Evolutionary conservation across 37 sponge, comb jelly and placozoan species (phyloP).

Genomic region (Hexactinellida sp.): DNA sequence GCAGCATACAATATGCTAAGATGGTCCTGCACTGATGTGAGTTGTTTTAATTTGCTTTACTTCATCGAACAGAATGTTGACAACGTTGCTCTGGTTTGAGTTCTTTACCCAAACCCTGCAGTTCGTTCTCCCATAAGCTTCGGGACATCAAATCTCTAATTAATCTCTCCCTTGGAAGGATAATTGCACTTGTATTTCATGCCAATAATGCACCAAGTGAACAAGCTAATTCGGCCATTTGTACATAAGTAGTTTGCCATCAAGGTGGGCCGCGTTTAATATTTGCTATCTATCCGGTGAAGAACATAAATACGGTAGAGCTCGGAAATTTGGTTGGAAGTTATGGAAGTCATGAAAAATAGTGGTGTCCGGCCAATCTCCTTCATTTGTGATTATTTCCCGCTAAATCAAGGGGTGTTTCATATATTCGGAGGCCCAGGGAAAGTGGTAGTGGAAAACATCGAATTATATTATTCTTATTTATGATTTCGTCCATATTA

Average conservation of each 20-base stretch:
- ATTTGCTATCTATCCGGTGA: background rate
- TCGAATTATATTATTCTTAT: background rate
- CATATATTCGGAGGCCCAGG: background rate
- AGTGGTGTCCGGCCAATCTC: background rate
- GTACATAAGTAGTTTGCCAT: constrained; percentile 6
- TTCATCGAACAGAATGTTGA: too few relatives aligned
- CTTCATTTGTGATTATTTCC: background rate
- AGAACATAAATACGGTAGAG: background rate
- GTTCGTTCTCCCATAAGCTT: background rate
- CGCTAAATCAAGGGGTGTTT: constrained; percentile 7
- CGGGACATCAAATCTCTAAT: background rate
- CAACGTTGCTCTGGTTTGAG: too few relatives aligned
- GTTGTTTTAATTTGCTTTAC: too few relatives aligned
- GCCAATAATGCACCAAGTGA: constrained; percentile 13
- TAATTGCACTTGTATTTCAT: background rate
- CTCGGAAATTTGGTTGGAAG: background rate
- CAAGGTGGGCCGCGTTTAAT: constrained; percentile 5
- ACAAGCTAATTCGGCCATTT: background rate
- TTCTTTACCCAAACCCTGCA: too few relatives aligned
- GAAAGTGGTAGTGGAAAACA: background rate
- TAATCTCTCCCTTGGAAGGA: too few relatives aligned
- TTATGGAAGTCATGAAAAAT: background rate
- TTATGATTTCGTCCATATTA: constrained; percentile 1
- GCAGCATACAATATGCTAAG: constrained; percentile 11
- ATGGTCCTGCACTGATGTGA: background rate